Evolutionary conservation across 2,888 invertebrate genomes (phyloP), one percentile per base, ranked within the genome.

Genomic region (Urechis unicinctus): DNA sequence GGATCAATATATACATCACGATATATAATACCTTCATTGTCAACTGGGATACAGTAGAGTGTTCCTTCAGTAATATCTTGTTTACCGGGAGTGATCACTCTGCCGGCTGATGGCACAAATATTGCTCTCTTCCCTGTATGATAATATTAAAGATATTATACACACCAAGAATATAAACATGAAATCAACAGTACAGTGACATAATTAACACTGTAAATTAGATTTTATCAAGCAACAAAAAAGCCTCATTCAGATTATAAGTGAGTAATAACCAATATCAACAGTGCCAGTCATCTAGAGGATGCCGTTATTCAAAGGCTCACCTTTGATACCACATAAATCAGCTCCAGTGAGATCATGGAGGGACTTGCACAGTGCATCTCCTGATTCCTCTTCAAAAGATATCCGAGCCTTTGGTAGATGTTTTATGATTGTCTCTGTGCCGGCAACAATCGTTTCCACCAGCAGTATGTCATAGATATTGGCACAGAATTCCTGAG

Each of bases 21-120:
- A n/a, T n/a, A n/a, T n/a, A n/a, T n/a, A n/a, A n/a, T 52, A 70
- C 70, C 68, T 56, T 66, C 61, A 3, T 58, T 55, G 54, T 69
- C 70, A 26, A 72, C 64, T 4, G 73, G 70, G 22, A 73, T 66
- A 61, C 69, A 71, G 54, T 66, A 73, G 13, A 73, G 56, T n/a
- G 68, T 65, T 46, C 70, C 70, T n/a, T n/a, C n/a, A n/a, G n/a
- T n/a, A 44, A 65, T 59, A n/a, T 67, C 59, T 5, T 67, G 55
- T 1, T 69, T 68, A n/a, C 68, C 68, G 22, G 66, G 57, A n/a
- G 60, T 54, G 9, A 60, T 54, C 4, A 62, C 61, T 21, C 26
- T 46, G 21, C 44, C 25, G 21, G 53, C 36, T 9, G 56, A 44
- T 21, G 59, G 56, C 17, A 61, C 50, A 43, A 59, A 56, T 6